Conservation (phyloP, 2,797 vertebrate genomes). For the Chaetophractus vellerosus region DNA sequence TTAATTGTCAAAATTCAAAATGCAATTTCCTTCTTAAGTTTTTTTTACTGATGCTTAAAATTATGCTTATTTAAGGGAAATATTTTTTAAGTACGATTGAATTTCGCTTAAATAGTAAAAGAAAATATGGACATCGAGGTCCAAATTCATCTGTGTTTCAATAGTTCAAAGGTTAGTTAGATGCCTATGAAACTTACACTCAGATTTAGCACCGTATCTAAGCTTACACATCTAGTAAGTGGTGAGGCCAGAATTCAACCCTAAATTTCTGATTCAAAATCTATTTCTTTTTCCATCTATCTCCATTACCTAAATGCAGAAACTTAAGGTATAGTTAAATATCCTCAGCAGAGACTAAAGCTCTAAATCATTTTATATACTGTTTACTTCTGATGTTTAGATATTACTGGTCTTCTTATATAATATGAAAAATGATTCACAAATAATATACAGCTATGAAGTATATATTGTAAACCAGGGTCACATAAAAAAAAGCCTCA, state of each 20-base stretch:
- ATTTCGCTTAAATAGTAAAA: not conserved
- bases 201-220: not conserved
- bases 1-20: conserved; percentile 49
- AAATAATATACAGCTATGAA: not conserved
- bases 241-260: not conserved
- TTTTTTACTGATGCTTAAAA: not conserved
- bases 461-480: not conserved
- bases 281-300: not conserved
- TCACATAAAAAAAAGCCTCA: not conserved
- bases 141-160: not conserved
- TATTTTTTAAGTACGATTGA: not conserved
- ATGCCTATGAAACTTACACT: not conserved
- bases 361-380: not conserved
- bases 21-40: not conserved
- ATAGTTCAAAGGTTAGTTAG: not conserved
- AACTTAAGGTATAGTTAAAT: not conserved
- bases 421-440: not conserved
- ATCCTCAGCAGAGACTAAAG: not conserved
- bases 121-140: not conserved
- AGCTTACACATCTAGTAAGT: not conserved
- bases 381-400: conserved; percentile 30
- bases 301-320: not conserved
- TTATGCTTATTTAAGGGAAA: conserved; percentile 33
- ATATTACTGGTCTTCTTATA: not conserved
- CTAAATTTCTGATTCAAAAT: conserved; percentile 25